Percentiles rank a stretch among this genome's conserved stretches.
Evolutionary conservation across 2,113 vertebrate species (phyloP).

Genomic region (Plestiodon gilberti): DNA sequence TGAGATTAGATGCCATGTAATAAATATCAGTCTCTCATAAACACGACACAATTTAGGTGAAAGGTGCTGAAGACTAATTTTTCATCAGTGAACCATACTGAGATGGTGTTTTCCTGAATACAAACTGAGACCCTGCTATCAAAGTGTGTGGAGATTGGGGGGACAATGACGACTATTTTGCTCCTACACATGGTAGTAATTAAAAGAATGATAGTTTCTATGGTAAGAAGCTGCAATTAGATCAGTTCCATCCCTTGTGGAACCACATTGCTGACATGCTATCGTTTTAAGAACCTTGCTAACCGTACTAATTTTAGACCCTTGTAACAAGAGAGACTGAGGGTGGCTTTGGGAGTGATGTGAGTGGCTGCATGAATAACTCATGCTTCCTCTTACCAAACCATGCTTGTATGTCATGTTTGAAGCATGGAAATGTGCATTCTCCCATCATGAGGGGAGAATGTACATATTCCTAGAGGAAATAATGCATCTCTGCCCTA

Average conservation of each 20-base stretch:
- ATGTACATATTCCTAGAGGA: not conserved
- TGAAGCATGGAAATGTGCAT: not conserved
- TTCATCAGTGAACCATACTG: not conserved
- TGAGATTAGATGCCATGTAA: conserved; percentile 8
- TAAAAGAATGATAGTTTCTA: conserved; percentile 16
- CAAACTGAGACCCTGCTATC: not conserved
- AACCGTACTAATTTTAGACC: not conserved
- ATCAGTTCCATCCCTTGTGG: not conserved
- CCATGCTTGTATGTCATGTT: not conserved
- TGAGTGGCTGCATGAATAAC: not conserved
- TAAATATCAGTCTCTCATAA: conserved; percentile 6
- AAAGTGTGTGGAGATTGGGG: fast-evolving
- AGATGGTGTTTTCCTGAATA: conserved; percentile 15
- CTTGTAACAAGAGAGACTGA: not conserved
- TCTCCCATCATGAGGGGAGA: not conserved
- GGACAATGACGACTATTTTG: not conserved
- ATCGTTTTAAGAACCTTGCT: not conserved
- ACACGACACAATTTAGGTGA: not conserved
- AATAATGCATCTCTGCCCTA: not conserved
- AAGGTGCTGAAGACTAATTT: not conserved
- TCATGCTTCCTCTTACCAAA: not conserved
- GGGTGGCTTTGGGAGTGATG: not conserved
- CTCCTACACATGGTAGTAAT: not conserved
- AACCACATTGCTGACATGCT: not conserved
- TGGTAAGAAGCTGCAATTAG: fast-evolving